Evolutionary conservation across 2,113 vertebrate species (phyloP).

Genomic region (Perca flavescens): DNA sequence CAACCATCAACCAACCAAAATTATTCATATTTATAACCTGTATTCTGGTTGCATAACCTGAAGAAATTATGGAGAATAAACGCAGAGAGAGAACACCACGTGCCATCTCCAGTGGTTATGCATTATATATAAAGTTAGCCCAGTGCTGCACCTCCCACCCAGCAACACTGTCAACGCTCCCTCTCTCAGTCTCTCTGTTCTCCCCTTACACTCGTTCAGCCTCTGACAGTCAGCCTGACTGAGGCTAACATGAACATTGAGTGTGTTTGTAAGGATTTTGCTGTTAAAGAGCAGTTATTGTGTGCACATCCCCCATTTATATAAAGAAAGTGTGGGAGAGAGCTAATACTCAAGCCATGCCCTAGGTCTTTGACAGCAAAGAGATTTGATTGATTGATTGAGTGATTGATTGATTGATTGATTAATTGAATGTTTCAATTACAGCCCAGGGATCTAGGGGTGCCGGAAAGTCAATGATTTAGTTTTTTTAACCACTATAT

Average conservation of each 20-base stretch:
- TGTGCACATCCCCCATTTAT: constrained; percentile 1
- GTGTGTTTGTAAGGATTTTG: constrained; percentile 26
- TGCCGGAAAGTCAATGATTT: constrained; percentile 13
- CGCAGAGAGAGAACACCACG: constrained; percentile 55
- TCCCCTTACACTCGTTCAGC: constrained; percentile 58
- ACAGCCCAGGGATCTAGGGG: constrained; percentile 4
- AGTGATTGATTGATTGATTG: constrained; percentile 52
- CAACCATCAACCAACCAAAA: no score
- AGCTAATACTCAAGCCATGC: constrained; percentile 1
- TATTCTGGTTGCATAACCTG: constrained; percentile 46
- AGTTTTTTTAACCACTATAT: not conserved
- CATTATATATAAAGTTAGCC: constrained; percentile 86
- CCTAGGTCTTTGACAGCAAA: constrained; percentile 31
- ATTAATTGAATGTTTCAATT: not conserved
- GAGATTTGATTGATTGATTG: constrained; percentile 56
- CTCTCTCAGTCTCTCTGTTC: constrained; percentile 42
- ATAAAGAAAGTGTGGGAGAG: not conserved
- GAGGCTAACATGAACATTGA: constrained; percentile 10
- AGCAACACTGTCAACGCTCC: constrained; percentile 58
- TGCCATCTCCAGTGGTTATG: constrained; percentile 73
- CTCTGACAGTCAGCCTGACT: constrained; percentile 36
- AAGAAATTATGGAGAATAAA: constrained; percentile 41
- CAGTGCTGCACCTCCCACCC: constrained; percentile 75
- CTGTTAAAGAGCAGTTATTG: constrained; percentile 9
- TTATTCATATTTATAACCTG: not conserved